Conservation (phyloP, 2,113 vertebrate species). For the Monarcha castaneiventris region DNA sequence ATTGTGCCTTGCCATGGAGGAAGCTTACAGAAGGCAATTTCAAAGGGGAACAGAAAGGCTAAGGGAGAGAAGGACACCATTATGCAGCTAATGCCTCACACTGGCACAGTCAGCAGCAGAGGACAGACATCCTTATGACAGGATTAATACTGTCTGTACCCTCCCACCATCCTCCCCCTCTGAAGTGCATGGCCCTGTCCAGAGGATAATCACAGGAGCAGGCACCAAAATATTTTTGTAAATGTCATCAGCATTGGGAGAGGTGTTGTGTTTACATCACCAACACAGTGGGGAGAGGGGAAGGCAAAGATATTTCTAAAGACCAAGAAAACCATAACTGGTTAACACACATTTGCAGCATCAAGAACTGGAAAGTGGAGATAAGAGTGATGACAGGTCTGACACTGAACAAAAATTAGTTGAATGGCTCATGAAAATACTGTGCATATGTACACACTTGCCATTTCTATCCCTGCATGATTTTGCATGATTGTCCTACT, state of each 20-base stretch:
- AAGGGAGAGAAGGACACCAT: not conserved
- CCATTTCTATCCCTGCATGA: not conserved
- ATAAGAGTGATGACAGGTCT: not conserved
- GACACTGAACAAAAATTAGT: not conserved
- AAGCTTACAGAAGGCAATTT: not conserved
- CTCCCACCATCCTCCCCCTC: not conserved
- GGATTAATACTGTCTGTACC: not conserved
- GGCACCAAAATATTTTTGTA: not conserved
- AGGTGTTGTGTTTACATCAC: not conserved
- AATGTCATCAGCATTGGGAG: not conserved
- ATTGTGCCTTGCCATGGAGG: not conserved
- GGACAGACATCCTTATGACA: not conserved
- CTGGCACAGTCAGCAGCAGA: not conserved
- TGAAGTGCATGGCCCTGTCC: not conserved
- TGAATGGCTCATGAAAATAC: not conserved
- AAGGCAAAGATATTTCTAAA: not conserved
- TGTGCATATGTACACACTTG: not conserved
- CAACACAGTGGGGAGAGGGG: not conserved
- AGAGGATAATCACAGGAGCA: not conserved
- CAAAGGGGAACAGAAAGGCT: not conserved
- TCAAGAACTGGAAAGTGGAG: not conserved
- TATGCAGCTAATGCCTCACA: not conserved
- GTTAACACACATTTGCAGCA: not conserved
- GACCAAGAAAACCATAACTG: not conserved
- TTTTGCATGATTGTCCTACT: not conserved